These are phyloP conservation scores for Malacoraja senta DNA, from an alignment of 2,797 vertebrate genomes.

Conservation along the genomic window DNA sequence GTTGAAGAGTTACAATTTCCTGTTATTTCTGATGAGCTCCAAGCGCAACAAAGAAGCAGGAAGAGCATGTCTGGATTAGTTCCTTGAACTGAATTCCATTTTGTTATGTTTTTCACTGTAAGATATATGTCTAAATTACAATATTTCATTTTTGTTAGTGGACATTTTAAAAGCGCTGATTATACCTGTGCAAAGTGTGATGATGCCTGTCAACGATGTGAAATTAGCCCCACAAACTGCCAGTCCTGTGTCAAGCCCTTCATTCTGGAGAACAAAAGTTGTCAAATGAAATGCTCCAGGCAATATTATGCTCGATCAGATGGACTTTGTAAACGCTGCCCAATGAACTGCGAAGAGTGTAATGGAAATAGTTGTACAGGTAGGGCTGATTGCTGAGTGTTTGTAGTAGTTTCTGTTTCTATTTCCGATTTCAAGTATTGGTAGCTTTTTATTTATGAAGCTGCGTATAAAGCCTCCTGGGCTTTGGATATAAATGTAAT, in stretches of 20 bases:
- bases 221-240: slow-evolving; percentile 60
- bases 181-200: slow-evolving; percentile 57
- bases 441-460: background rate
- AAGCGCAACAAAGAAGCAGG: background rate
- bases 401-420: too few relatives aligned
- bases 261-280: slow-evolving; percentile 59
- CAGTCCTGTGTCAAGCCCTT: slow-evolving; percentile 61
- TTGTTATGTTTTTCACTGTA: background rate
- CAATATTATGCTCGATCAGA: slow-evolving; percentile 56
- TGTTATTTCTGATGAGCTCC: background rate
- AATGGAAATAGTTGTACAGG: slow-evolving; percentile 68
- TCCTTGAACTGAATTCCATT: background rate
- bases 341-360: slow-evolving; percentile 67
- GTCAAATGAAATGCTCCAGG: slow-evolving; percentile 62
- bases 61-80: background rate
- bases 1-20: background rate
- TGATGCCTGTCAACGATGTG: slow-evolving; percentile 66
- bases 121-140: background rate
- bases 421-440: too few relatives aligned
- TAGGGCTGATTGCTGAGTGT: slow-evolving; percentile 43
- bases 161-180: slow-evolving; percentile 58
- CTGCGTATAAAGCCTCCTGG: background rate
- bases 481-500: background rate
- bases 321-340: slow-evolving; percentile 67
- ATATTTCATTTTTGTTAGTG: slow-evolving; percentile 54